Percentiles rank a stretch among this genome's conserved stretches.
These are phyloP conservation scores for Drosophila guanche DNA, from an alignment of 1,140 invertebrate genomes.

Conservation along the genomic window DNA sequence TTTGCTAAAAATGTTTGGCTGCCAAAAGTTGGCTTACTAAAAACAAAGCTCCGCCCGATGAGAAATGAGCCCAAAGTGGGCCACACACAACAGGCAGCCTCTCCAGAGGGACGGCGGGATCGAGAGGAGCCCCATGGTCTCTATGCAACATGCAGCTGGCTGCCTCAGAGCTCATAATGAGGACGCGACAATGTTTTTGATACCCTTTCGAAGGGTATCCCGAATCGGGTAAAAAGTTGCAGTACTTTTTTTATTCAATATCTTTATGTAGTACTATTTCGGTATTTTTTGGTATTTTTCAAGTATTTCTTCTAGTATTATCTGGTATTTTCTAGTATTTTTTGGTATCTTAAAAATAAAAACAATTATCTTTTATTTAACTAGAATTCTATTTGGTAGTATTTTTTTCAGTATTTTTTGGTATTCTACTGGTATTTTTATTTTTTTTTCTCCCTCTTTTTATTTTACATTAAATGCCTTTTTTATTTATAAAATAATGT, in stretches of 20 bases:
- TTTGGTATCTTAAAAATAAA: too few species aligned
- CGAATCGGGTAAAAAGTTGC: too few species aligned
- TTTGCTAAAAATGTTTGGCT: slow-evolving; percentile 68
- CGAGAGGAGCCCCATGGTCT: not conserved
- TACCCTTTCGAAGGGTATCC: not conserved
- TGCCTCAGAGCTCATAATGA: slow-evolving; percentile 53
- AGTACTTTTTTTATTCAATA: too few species aligned
- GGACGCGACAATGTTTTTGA: slow-evolving; percentile 41
- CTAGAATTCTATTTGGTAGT: too few species aligned
- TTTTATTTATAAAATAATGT: too few species aligned
- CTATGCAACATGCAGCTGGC: slow-evolving; percentile 52
- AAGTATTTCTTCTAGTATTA: not conserved
- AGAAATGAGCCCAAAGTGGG: slow-evolving; percentile 68
- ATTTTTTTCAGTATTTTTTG: too few species aligned
- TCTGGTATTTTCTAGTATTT: not conserved
- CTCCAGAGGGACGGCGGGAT: slow-evolving; percentile 7
- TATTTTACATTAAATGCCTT: too few species aligned
- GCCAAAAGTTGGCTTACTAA: slow-evolving; percentile 59
- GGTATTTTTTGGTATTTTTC: too few species aligned
- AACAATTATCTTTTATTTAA: too few species aligned
- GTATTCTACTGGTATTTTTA: too few species aligned
- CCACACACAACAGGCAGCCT: slow-evolving; percentile 47
- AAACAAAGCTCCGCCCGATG: slow-evolving; percentile 68
- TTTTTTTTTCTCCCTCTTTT: too few species aligned
- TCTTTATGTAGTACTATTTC: too few species aligned